These are phyloP conservation scores for Myotis brandtii DNA, from an alignment of 2,113 vertebrate genomes.

Conservation along the genomic window DNA sequence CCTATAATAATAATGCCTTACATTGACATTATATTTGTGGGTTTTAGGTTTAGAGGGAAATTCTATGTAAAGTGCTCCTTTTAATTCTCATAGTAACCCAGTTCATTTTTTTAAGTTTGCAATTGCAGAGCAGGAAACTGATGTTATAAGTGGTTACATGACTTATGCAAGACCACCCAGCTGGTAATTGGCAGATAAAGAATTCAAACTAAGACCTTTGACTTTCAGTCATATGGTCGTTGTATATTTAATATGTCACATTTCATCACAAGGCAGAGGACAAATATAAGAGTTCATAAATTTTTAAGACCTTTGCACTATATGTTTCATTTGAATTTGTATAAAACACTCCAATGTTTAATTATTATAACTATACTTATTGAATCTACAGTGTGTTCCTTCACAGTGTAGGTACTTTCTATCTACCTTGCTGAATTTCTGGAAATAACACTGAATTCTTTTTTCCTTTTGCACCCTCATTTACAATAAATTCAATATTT, in stretches of 20 bases:
- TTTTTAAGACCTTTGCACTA: neutral
- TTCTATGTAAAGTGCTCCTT: neutral
- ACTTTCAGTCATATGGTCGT: neutral
- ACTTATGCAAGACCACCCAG: neutral
- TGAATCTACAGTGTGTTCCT: neutral
- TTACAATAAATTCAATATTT: neutral
- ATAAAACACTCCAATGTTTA: neutral
- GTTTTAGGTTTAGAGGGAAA: neutral
- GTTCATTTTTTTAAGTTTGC: neutral
- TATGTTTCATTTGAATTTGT: neutral
- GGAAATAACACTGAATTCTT: neutral
- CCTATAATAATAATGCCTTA: neutral
- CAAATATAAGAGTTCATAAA: neutral
- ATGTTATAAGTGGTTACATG: neutral
- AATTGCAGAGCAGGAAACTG: neutral
- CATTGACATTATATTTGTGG: neutral
- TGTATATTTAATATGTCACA: neutral
- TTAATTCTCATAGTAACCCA: neutral
- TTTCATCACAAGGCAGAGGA: neutral
- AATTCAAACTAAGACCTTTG: neutral
- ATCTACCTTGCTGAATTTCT: neutral
- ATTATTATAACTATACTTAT: neutral
- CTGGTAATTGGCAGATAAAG: neutral
- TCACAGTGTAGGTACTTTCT: neutral
- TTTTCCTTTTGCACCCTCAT: neutral